These are phyloP conservation scores for Drosophila nikananu DNA, from an alignment of 1,140 invertebrate genomes.

Conservation along the genomic window DNA sequence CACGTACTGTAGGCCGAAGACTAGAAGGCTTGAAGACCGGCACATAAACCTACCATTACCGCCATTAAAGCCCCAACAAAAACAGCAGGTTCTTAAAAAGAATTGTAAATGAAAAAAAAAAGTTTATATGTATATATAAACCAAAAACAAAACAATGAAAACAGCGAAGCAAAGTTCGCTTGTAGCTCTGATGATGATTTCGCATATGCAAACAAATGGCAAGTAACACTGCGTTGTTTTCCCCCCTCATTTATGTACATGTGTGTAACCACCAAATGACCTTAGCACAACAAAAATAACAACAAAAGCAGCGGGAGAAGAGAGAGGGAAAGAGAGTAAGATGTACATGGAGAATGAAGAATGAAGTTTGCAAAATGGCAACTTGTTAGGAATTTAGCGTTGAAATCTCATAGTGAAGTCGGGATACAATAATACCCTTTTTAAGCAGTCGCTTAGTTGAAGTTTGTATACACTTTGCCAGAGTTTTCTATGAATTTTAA, in stretches of 20 bases:
- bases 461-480: not conserved
- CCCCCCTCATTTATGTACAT: not conserved
- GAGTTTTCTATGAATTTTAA: not conserved
- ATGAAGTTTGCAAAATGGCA: conserved; percentile 44
- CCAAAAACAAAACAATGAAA: conserved; percentile 18
- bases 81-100: conserved; percentile 20
- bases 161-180: conserved; percentile 42
- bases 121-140: no score
- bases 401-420: not conserved
- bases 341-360: conserved; percentile 21
- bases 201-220: conserved; percentile 65
- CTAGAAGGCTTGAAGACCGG: conserved; percentile 23
- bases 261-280: conserved; percentile 62
- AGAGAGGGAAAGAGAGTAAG: not conserved
- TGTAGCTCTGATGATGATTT: conserved; percentile 29
- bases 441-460: not conserved
- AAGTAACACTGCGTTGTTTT: conserved; percentile 20
- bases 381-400: conserved; percentile 12
- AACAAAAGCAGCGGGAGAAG: not conserved
- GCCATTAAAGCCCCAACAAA: conserved; percentile 30
- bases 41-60: conserved; percentile 44
- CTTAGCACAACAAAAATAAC: conserved; percentile 56
- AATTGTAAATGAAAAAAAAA: conserved; percentile 28
- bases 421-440: not conserved
- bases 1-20: conserved; percentile 25